Conservation (phyloP, 1,140 invertebrate species). For the Meteorus sp. region DNA sequence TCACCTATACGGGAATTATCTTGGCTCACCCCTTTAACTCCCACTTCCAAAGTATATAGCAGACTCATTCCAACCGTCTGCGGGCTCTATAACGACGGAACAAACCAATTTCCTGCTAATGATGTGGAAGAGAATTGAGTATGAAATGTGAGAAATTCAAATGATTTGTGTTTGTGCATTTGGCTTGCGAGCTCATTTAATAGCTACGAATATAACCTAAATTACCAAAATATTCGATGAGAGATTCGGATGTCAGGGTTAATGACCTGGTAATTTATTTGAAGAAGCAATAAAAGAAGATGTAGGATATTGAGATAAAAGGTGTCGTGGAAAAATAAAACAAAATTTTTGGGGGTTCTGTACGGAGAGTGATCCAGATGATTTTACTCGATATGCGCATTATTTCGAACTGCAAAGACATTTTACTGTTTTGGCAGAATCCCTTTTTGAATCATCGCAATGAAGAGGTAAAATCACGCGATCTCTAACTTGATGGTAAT, state of each 20-base stretch:
- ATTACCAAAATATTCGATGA: neutral
- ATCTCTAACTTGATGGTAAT: too few species aligned
- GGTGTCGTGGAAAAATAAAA: too few species aligned
- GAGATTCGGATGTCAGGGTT: neutral
- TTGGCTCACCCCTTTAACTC: too few species aligned
- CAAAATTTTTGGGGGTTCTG: too few species aligned
- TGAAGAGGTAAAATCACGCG: too few species aligned
- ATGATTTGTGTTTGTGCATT: constrained; percentile 37
- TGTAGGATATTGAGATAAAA: too few species aligned
- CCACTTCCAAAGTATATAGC: neutral
- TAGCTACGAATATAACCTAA: neutral
- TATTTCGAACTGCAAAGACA: too few species aligned
- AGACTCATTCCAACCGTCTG: neutral
- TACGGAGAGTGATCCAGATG: too few species aligned
- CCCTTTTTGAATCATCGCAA: too few species aligned
- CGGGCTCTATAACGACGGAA: constrained; percentile 32
- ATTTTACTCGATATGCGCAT: too few species aligned
- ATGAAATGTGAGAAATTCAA: constrained; percentile 34
- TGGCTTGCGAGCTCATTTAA: constrained; percentile 8
- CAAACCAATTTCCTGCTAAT: constrained; percentile 45
- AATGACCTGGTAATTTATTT: constrained; percentile 20
- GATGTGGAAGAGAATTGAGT: constrained; percentile 41
- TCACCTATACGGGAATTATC: neutral
- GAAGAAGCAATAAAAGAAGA: too few species aligned
- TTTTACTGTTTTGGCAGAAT: too few species aligned